phyloP scores from a whole-genome alignment of 2,113 vertebrate genomes.

The Varanus salvator region DNA sequence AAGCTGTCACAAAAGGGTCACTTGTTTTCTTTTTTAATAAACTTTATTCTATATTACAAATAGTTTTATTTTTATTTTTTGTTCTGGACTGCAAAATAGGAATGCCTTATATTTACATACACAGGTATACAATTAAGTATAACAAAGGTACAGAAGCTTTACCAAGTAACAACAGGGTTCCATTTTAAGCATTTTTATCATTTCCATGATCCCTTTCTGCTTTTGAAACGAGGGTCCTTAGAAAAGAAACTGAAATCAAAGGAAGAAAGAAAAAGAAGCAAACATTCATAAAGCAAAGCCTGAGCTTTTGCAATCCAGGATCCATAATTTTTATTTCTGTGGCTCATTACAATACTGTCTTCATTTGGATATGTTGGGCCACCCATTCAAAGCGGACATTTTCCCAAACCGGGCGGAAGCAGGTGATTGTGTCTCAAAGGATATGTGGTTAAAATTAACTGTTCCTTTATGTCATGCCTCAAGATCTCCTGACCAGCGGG shows the following conservation, averaged over 20 bases:
- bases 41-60: constrained; percentile 99
- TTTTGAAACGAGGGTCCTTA: constrained; percentile 60
- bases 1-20: constrained; percentile 47
- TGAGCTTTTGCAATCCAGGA: not conserved
- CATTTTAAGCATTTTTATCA: constrained; percentile 86
- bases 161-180: constrained; percentile 96
- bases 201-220: constrained; percentile 64
- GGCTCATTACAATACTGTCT: constrained; percentile 87
- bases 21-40: constrained; percentile 92
- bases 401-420: constrained; percentile 77
- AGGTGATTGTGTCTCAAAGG: constrained; percentile 51
- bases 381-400: constrained; percentile 83
- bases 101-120: constrained; percentile 99
- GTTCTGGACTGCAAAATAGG: constrained; percentile 99
- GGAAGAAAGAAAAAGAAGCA: not conserved
- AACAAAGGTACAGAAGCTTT: constrained; percentile 99
- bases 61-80: constrained; percentile 89
- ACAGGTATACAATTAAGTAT: constrained; percentile 99
- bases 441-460: constrained; percentile 52
- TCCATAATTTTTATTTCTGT: not conserved
- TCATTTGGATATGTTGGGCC: constrained; percentile 82
- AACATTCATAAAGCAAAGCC: not conserved
- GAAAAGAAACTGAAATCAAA: constrained; percentile 43
- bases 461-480: constrained; percentile 50
- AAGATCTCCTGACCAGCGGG: constrained; percentile 5